A percentile compares a stretch with the other conserved stretches of the same genome.
These are phyloP conservation scores for Phortica variegata DNA, from an alignment of 1,140 invertebrate species.

Conservation along the genomic window DNA sequence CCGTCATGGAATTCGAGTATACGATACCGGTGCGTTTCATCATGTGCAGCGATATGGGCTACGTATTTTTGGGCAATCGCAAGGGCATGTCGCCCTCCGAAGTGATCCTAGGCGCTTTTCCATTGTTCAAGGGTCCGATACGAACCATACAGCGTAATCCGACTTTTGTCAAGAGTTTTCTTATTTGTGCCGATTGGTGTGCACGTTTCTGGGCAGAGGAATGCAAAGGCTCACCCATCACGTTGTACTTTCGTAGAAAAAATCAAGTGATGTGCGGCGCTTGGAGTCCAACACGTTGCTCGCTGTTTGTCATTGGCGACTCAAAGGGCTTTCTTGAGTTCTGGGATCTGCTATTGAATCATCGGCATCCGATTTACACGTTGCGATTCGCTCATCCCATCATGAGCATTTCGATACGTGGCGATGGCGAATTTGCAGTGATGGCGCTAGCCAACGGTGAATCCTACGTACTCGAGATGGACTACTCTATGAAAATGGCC, in stretches of 20 bases:
- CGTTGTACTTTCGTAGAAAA: slow-evolving; percentile 74
- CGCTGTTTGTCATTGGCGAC: slow-evolving; percentile 79
- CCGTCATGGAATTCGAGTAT: slow-evolving; percentile 76
- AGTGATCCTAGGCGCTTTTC: slow-evolving; percentile 65
- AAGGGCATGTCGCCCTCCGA: slow-evolving; percentile 71
- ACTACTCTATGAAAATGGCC: slow-evolving; percentile 70
- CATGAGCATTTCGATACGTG: slow-evolving; percentile 57
- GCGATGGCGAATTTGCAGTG: slow-evolving; percentile 69
- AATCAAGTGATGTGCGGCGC: slow-evolving; percentile 69
- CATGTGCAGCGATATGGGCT: slow-evolving; percentile 69
- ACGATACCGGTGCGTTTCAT: slow-evolving; percentile 75
- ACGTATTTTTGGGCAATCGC: slow-evolving; percentile 74
- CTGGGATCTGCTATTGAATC: slow-evolving; percentile 84
- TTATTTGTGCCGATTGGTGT: slow-evolving; percentile 83
- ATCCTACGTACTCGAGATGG: slow-evolving; percentile 75
- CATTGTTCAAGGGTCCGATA: slow-evolving; percentile 76
- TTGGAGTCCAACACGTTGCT: slow-evolving; percentile 79
- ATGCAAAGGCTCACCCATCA: slow-evolving; percentile 77
- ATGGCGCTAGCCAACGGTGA: slow-evolving; percentile 74
- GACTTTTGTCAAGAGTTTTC: slow-evolving; percentile 80
- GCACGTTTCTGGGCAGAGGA: slow-evolving; percentile 86
- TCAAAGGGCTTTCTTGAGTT: slow-evolving; percentile 78
- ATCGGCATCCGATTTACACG: slow-evolving; percentile 67
- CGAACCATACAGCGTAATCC: slow-evolving; percentile 77
- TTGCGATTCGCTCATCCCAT: slow-evolving; percentile 59